These are phyloP conservation scores for Hydropsyche betteni DNA, from an alignment of 2,888 invertebrate species.

Conservation along the genomic window DNA sequence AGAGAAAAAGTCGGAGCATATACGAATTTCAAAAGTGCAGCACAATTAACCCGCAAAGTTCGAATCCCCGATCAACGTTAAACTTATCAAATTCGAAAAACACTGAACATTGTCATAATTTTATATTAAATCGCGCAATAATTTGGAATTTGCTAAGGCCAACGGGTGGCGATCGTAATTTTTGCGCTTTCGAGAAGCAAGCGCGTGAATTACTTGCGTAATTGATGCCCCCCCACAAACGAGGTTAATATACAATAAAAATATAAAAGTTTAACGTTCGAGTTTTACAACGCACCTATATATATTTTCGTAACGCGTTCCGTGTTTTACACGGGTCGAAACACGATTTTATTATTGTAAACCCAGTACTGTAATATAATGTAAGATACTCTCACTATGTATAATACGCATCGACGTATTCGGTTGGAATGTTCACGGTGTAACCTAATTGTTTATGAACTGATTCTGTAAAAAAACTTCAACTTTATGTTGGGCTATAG, in stretches of 20 bases:
- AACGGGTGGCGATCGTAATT: not conserved
- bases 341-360: slow-evolving; percentile 34
- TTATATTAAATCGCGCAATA: too few relatives aligned
- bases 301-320: slow-evolving; percentile 31
- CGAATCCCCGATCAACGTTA: too few relatives aligned
- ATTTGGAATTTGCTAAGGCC: too few relatives aligned
- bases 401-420: not conserved
- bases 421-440: slow-evolving; percentile 34
- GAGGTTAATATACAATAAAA: slow-evolving; percentile 36
- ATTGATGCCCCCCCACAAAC: slow-evolving; percentile 36
- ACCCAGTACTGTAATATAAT: too few relatives aligned
- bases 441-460: slow-evolving; percentile 38
- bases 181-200: not conserved
- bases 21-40: too few relatives aligned
- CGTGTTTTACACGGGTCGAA: slow-evolving; percentile 32
- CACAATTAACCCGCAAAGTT: too few relatives aligned
- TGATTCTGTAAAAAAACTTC: slow-evolving; percentile 20
- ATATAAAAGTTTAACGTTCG: slow-evolving; percentile 32
- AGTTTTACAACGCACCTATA: slow-evolving; percentile 17
- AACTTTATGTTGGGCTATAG: slow-evolving; percentile 6
- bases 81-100: too few relatives aligned
- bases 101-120: too few relatives aligned
- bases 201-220: slow-evolving; percentile 29
- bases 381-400: too few relatives aligned
- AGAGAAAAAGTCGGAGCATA: too few relatives aligned